Evolutionary conservation across 2,797 vertebrate genomes (phyloP).

Genomic region (Ctenopoma multispine): DNA sequence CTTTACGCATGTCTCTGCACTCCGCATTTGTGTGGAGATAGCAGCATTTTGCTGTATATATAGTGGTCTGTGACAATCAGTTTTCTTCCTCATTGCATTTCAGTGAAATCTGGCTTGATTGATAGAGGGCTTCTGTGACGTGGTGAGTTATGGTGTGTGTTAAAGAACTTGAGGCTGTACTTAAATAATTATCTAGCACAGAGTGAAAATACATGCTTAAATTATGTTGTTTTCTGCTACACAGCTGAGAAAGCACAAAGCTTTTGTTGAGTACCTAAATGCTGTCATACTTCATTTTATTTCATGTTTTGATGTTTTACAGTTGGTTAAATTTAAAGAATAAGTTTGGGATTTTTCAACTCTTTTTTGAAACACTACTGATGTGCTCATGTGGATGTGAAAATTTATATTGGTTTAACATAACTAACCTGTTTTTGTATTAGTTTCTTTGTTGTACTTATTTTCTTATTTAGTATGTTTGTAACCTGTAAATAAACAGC

Average conservation of each 20-base stretch:
- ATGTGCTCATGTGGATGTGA: too few relatives aligned
- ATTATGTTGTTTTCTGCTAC: constrained; percentile 19
- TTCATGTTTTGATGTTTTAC: constrained; percentile 17
- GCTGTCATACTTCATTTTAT: constrained; percentile 29
- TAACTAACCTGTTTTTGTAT: too few relatives aligned
- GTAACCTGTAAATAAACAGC: too few relatives aligned
- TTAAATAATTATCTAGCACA: constrained; percentile 31
- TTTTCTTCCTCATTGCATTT: constrained; percentile 39
- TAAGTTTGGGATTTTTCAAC: neutral
- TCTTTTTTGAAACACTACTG: neutral
- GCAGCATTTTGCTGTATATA: constrained; percentile 29
- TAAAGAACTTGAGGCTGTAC: constrained; percentile 32
- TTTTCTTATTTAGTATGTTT: too few relatives aligned
- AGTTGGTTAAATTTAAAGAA: constrained; percentile 12
- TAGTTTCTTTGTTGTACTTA: too few relatives aligned
- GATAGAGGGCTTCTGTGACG: constrained; percentile 32
- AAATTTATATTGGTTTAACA: too few relatives aligned
- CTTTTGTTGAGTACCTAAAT: constrained; percentile 27
- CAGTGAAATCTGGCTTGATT: constrained; percentile 45
- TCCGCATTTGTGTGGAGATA: constrained; percentile 45
- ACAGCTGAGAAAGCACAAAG: constrained; percentile 27
- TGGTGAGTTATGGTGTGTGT: constrained; percentile 35
- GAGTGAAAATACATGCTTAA: constrained; percentile 48
- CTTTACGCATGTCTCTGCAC: constrained; percentile 47
- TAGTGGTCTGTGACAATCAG: constrained; percentile 49